Percentiles rank a stretch among this genome's conserved stretches.
Evolutionary conservation across 2,888 invertebrate species (phyloP).

Genomic region (Drosophila macrospina): DNA sequence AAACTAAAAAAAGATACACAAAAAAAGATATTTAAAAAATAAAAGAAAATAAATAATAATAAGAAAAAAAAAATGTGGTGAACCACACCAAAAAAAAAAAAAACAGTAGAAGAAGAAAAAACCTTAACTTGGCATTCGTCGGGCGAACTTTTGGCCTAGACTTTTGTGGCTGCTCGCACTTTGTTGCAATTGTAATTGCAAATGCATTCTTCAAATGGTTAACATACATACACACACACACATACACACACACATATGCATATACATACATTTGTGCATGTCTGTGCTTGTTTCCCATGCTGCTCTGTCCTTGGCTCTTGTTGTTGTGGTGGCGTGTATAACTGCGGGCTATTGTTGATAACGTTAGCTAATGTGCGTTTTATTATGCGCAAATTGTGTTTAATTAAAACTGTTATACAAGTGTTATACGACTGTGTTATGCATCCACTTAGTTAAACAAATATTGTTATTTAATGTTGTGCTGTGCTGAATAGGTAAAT

Average conservation of each 20-base stretch:
- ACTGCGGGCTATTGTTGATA: conserved; percentile 10
- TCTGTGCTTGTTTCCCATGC: conserved; percentile 19
- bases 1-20: not conserved
- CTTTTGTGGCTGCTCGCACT: conserved; percentile 39
- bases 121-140: conserved; percentile 22
- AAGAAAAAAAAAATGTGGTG: conserved; percentile 1
- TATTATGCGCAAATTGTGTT: not conserved
- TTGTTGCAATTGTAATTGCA: conserved; percentile 19
- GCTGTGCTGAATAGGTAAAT: too few species aligned
- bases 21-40: too few species aligned
- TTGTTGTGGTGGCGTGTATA: not conserved
- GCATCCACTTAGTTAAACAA: not conserved
- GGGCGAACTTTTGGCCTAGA: conserved; percentile 62
- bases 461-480: too few species aligned
- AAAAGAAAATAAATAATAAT: too few species aligned
- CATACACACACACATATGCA: not conserved
- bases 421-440: too few species aligned
- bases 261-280: conserved; percentile 3
- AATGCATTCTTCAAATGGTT: conserved; percentile 43
- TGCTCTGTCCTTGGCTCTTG: conserved; percentile 30
- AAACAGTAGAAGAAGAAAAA: not conserved
- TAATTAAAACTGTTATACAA: conserved; percentile 3
- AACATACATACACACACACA: not conserved
- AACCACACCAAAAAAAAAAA: conserved; percentile 12
- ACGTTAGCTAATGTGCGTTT: conserved; percentile 14